These are phyloP conservation scores for Druon quercuslanigerum DNA, from an alignment of 1,140 invertebrate genomes.

Conservation along the genomic window DNA sequence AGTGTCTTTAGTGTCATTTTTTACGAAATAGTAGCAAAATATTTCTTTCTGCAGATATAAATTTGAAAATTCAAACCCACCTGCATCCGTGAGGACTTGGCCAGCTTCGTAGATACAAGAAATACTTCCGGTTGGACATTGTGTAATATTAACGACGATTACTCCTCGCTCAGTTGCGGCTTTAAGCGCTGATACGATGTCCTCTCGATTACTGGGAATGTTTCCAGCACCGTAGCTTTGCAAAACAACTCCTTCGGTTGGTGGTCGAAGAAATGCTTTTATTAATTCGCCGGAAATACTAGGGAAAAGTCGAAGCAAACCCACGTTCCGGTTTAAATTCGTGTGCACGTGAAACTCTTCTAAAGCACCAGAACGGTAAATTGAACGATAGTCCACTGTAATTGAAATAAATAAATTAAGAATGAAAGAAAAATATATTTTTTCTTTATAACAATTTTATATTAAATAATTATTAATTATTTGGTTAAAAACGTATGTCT, in stretches of 20 bases:
- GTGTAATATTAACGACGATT: conserved; percentile 95
- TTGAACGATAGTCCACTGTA: conserved; percentile 86
- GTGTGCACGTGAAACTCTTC: conserved; percentile 87
- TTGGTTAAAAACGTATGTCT: too few relatives aligned
- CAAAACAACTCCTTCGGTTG: conserved; percentile 91
- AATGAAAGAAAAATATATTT: too few relatives aligned
- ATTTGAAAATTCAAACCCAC: conserved; percentile 55
- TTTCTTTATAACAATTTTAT: too few relatives aligned
- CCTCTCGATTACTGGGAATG: conserved; percentile 88
- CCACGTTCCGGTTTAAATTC: conserved; percentile 89
- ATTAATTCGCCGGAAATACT: conserved; percentile 90
- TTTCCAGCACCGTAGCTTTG: conserved; percentile 97
- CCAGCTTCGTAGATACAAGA: conserved; percentile 89
- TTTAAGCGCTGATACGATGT: conserved; percentile 86
- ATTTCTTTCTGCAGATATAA: background rate
- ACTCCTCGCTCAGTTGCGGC: conserved; percentile 87
- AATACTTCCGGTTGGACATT: conserved; percentile 89
- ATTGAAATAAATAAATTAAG: conserved; percentile 43
- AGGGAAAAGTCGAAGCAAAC: conserved; percentile 91
- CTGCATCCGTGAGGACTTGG: conserved; percentile 61
- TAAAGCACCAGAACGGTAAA: conserved; percentile 84
- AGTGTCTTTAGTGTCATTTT: too few relatives aligned
- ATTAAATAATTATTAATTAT: too few relatives aligned
- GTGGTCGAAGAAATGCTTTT: conserved; percentile 86
- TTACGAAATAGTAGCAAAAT: too few relatives aligned